Evolutionary conservation across 2,113 vertebrate species (phyloP), one percentile per base, ranked within the genome.

Genomic region (Paratilapia polleni): DNA sequence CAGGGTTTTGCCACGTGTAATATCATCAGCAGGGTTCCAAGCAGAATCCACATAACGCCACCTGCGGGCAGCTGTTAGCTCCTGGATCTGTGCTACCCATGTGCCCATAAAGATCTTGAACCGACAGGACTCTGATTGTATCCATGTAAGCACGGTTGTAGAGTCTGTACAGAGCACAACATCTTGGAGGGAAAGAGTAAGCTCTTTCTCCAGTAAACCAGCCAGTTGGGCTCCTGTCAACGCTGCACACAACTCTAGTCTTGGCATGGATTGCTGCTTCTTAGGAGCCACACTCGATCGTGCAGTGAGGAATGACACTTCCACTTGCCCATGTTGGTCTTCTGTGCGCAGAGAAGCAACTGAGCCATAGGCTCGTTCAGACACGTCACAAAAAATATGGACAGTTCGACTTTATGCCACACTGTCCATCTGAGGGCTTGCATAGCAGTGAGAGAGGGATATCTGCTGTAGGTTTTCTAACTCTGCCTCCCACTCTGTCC

Each of bases 331-430:
- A 6, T 26, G 6, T 1, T 5, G 10, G 5, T 36, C 13, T 3
- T 68, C 49, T 10, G 59, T 59, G 10, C 28, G 24, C 0, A 87
- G 20, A 11, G 76, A 75, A 2, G 62, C 78, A 2, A 84, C 63
- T 10, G 73, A 13, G 1, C 62, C 73, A 11, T 84, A 87, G 0
- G 19, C 74, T 4, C 8, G 31, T 54, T 89, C 78, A 1, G 88
- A 84, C 2, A 84, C 41, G 28, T 82, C 34, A 41, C 87, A 81
- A 49, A 78, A 78, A 2, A 81, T 31, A 5, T 80, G 34, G 2
- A 12, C 22, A 5, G 14, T 3, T 41, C 10, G 8, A 11, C 8
- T 41, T 3, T 8, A 41, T 10, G 38, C 6, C 9, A 10, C 9
- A 8, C 3, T 10, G 38, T 41, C 10, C 38, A 41, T 47, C 59